A percentile compares a stretch with the other conserved stretches of the same genome.
Evolutionary conservation across 2,113 vertebrate genomes (phyloP).

Genomic region (Etheostoma cragini): DNA sequence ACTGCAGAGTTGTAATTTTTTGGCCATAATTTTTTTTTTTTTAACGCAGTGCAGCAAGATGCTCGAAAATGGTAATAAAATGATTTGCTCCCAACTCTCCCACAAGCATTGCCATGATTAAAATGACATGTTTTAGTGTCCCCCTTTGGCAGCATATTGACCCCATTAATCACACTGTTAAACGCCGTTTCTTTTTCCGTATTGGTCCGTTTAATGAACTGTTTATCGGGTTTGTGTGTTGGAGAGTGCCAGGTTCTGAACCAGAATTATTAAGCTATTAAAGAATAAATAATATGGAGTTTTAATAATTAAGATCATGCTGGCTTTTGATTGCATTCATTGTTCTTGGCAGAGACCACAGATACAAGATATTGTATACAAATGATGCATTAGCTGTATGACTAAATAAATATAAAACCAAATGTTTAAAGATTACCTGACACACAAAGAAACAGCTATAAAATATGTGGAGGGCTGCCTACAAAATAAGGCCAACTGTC

Average conservation of each 20-base stretch:
- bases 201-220: conserved; percentile 68
- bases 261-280: conserved; percentile 64
- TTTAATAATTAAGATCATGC: conserved; percentile 76
- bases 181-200: conserved; percentile 65
- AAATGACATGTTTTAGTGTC: conserved; percentile 72
- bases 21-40: no score
- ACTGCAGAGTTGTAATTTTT: neutral
- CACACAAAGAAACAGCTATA: conserved; percentile 8
- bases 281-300: conserved; percentile 75
- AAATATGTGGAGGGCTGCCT: conserved; percentile 7
- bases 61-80: conserved; percentile 61
- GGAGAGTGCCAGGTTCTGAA: conserved; percentile 36
- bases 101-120: conserved; percentile 61
- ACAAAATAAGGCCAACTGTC: neutral
- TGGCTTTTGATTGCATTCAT: conserved; percentile 61
- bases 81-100: conserved; percentile 53
- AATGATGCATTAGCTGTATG: conserved; percentile 51
- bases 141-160: conserved; percentile 66
- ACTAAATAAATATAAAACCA: conserved; percentile 42
- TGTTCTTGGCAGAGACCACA: conserved; percentile 35
- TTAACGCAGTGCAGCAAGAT: conserved; percentile 50
- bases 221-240: conserved; percentile 39
- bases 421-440: conserved; percentile 26
- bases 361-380: conserved; percentile 64
- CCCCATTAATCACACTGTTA: conserved; percentile 69